A percentile compares a stretch with the other conserved stretches of the same genome.
phyloP scores from a whole-genome alignment of 2,113 vertebrate genomes.

The Trichechus manatus region DNA sequence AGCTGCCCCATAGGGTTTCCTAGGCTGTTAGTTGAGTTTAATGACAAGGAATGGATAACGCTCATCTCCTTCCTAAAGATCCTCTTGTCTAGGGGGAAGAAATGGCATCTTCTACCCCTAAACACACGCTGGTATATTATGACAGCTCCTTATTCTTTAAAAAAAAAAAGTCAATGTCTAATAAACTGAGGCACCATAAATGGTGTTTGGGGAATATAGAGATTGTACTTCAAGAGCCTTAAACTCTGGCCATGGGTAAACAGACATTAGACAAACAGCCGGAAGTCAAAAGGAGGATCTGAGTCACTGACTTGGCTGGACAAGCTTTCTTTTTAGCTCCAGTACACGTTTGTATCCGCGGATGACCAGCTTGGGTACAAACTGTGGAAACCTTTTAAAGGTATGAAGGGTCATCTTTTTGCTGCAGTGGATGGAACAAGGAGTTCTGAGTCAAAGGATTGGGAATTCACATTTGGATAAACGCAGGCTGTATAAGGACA shows the following conservation, averaged over 20 bases:
- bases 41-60: background rate
- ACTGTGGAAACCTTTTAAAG: background rate
- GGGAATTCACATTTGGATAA: background rate
- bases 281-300: background rate
- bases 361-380: conserved; percentile 43
- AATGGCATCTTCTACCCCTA: background rate
- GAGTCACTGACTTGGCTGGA: background rate
- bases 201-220: background rate
- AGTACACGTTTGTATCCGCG: background rate
- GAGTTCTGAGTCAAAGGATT: background rate
- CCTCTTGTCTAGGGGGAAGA: background rate
- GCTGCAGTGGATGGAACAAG: too few relatives aligned
- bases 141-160: background rate
- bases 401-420: background rate
- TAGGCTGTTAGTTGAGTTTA: background rate
- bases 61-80: background rate
- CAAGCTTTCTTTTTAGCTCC: background rate
- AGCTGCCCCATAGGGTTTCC: background rate
- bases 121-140: background rate
- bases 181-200: conserved; percentile 86
- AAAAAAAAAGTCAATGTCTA: conserved; percentile 20
- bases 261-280: background rate
- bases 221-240: background rate
- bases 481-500: background rate
- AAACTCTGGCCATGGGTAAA: background rate